Conservation (phyloP, 2,888 invertebrate genomes). For the Chrysolina haemoptera region DNA sequence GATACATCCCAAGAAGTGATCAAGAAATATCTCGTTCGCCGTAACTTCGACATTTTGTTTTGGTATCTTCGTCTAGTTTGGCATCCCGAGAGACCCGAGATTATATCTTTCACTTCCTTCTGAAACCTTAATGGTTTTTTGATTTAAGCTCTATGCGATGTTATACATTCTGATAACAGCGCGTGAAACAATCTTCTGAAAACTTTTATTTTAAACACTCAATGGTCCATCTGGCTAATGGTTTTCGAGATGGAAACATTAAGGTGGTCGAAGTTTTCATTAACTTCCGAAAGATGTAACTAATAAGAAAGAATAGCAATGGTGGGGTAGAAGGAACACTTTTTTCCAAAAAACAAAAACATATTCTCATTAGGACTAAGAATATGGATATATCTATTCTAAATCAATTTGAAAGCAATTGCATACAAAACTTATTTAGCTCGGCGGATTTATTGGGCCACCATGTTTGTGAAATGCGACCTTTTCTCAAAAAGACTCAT, state of each 20-base stretch:
- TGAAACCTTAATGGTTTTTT: slow-evolving; percentile 66
- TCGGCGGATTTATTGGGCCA: no score
- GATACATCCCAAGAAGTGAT: slow-evolving; percentile 39
- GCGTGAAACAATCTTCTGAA: slow-evolving; percentile 43
- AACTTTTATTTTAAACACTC: slow-evolving; percentile 46
- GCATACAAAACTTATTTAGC: no score
- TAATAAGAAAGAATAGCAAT: no score
- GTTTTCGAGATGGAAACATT: slow-evolving; percentile 34
- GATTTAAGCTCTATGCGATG: slow-evolving; percentile 62
- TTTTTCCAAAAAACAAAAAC: no score
- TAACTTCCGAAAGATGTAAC: background rate
- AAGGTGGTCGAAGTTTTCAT: background rate
- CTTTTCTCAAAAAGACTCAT: background rate
- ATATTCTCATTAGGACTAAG: no score
- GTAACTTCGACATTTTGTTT: slow-evolving; percentile 50
- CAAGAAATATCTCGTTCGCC: slow-evolving; percentile 35
- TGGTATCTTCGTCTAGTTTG: slow-evolving; percentile 41
- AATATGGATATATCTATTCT: no score
- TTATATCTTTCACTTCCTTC: slow-evolving; percentile 61
- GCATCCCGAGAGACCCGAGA: slow-evolving; percentile 48
- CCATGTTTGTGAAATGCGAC: no score
- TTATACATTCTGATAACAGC: slow-evolving; percentile 61
- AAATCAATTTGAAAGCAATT: no score
- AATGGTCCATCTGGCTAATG: slow-evolving; percentile 45
- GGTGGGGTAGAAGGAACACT: no score